Evolutionary conservation across 1,140 invertebrate species (phyloP), one percentile per base, ranked within the genome.

Genomic region (Microplitis mediator): DNA sequence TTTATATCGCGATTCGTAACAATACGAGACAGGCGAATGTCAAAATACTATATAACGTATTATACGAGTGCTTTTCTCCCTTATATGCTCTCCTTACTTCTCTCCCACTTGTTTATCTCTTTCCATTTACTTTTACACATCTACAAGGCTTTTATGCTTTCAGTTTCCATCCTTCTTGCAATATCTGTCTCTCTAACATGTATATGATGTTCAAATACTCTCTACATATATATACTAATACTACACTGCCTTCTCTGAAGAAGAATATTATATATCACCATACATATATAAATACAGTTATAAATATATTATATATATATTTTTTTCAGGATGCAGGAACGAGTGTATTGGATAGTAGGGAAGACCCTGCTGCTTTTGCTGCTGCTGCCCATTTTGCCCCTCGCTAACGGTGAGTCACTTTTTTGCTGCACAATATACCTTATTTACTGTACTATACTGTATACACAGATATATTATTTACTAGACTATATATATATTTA

Each of bases 391-490:
- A 77, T 80, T 73, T 69, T 81, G 78, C 76, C 80, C 77, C 72
- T 78, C 67, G 81, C 81, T 74, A 84, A 86, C 78, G 85, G 86
- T 87, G 80, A 87, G 84, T 85, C 82, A 81, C 23, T 77, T 76
- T 75, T 75, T 67, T 65, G 51, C 73, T 73, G 71, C 56, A 68
- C 70, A 76, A 77, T 23, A 23, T 23, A 23, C 23, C 23, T 23
- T 75, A 76, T 77, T 75, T 76, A 77, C 72, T 56, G 51, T 51
- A 36, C 67, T 14, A 67, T 23, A 13, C 65, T 45, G 39, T 6
- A 45, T 45, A 9, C 5, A 23, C 11, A 45, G 39, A 45, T 45
- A 45, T 11, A 45, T 45, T 9, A 45, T 45, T 23, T 23, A 23
- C 23, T 23, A 23, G 23, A 1, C 23, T 23, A 23, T 23, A 23